Evolutionary conservation across 2,113 vertebrate species (phyloP).

Genomic region (Scortum barcoo): DNA sequence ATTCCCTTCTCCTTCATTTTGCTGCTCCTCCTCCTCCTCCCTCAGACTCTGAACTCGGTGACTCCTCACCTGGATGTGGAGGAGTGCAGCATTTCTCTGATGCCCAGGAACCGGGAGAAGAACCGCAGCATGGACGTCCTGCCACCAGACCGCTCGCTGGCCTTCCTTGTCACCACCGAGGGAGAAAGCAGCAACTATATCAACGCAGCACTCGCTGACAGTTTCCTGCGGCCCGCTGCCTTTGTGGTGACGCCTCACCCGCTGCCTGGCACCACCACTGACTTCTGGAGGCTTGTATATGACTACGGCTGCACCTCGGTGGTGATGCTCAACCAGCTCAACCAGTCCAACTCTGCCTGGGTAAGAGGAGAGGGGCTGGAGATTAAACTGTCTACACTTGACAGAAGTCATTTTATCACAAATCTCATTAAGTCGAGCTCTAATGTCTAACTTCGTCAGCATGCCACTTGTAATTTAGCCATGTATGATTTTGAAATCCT

Average conservation of each 20-base stretch:
- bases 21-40: not conserved
- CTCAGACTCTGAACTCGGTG: constrained; percentile 95
- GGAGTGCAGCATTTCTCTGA: constrained; percentile 95
- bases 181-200: constrained; percentile 95
- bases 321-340: constrained; percentile 98
- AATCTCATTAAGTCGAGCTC: constrained; percentile 18
- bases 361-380: constrained; percentile 80
- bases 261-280: constrained; percentile 91
- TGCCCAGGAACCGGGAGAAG: constrained; percentile 95
- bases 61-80: constrained; percentile 94
- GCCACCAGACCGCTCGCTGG: constrained; percentile 94
- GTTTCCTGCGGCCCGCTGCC: constrained; percentile 91
- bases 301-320: constrained; percentile 97
- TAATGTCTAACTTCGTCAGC: constrained; percentile 2
- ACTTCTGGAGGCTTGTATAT: constrained; percentile 97
- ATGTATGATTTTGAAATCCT: constrained; percentile 6
- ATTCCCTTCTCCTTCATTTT: constrained; percentile 9
- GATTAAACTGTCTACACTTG: not conserved
- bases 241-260: constrained; percentile 97
- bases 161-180: constrained; percentile 93
- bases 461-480: constrained; percentile 2
- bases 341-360: constrained; percentile 98
- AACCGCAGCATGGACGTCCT: constrained; percentile 98
- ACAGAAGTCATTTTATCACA: constrained; percentile 7
- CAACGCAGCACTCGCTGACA: constrained; percentile 95